Evolutionary conservation across 2,113 vertebrate species (phyloP).

Genomic region (Ancistrus triradiatus): DNA sequence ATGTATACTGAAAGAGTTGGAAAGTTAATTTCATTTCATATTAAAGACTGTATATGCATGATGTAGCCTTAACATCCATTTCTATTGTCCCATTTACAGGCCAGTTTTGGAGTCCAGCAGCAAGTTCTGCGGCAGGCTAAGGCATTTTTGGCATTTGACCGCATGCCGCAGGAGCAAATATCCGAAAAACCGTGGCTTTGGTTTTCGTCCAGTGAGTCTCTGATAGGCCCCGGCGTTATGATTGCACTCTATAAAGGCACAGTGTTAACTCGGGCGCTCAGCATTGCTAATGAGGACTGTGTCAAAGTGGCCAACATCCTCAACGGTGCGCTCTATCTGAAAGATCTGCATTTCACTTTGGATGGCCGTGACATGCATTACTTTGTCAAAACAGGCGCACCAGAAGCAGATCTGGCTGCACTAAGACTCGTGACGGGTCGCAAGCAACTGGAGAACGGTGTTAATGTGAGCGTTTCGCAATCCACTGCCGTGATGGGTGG

Average conservation of each 20-base stretch:
- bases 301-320: conserved; percentile 95
- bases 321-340: conserved; percentile 93
- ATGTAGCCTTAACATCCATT: not conserved
- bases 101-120: conserved; percentile 88
- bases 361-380: conserved; percentile 94
- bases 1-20: conserved; percentile 16
- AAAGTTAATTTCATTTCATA: too few species aligned
- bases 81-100: conserved; percentile 67
- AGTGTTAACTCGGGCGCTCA: conserved; percentile 89
- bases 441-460: conserved; percentile 90
- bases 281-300: conserved; percentile 95
- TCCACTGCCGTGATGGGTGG: conserved; percentile 93
- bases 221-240: conserved; percentile 94
- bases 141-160: conserved; percentile 89
- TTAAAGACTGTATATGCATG: not conserved
- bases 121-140: conserved; percentile 88
- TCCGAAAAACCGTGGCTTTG: conserved; percentile 89
- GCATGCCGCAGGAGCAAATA: conserved; percentile 79
- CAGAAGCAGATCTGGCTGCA: conserved; percentile 87
- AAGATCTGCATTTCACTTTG: conserved; percentile 92
- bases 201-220: conserved; percentile 90
- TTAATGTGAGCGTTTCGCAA: conserved; percentile 95
- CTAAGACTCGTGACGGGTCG: conserved; percentile 89
- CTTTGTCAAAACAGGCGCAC: conserved; percentile 91
- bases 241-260: conserved; percentile 91